A percentile compares a stretch with the other conserved stretches of the same genome.
These are phyloP conservation scores for Zhuqinia jingwanae DNA, from an alignment of 2,888 invertebrate genomes.

Conservation along the genomic window DNA sequence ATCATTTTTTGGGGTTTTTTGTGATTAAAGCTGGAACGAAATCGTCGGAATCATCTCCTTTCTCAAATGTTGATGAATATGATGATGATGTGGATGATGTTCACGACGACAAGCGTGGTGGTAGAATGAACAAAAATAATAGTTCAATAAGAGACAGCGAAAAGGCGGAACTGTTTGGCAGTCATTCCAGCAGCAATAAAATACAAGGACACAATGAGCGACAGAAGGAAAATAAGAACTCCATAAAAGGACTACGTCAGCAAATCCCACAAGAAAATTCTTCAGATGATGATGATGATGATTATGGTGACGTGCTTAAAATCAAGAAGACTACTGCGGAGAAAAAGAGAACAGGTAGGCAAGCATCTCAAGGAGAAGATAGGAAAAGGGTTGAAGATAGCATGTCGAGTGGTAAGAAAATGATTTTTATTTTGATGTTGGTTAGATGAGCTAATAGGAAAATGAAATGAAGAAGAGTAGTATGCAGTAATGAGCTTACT, in stretches of 20 bases:
- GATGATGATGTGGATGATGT: conserved; percentile 12
- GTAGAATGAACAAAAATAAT: not conserved
- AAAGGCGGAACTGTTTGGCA: conserved; percentile 29
- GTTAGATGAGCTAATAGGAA: not conserved
- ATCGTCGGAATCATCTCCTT: conserved; percentile 50
- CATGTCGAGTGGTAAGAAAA: conserved; percentile 14
- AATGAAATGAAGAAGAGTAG: not conserved
- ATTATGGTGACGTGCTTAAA: not conserved
- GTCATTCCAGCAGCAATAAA: not conserved
- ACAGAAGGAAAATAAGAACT: conserved; percentile 16
- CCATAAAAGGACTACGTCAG: not conserved
- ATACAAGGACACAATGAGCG: not conserved
- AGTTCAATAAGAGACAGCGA: not conserved
- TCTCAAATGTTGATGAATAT: conserved; percentile 46
- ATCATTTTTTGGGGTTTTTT: not conserved
- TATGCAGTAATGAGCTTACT: not conserved
- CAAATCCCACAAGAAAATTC: conserved; percentile 13
- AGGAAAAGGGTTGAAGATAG: conserved; percentile 10
- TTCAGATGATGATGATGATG: not conserved
- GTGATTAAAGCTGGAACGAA: not conserved
- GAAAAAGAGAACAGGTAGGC: not conserved
- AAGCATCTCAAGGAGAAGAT: not conserved
- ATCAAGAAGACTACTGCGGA: not conserved
- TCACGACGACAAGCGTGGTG: not conserved
- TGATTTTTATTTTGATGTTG: not conserved